phyloP scores from a whole-genome alignment of 1,140 invertebrate species.

The Physella acuta region DNA sequence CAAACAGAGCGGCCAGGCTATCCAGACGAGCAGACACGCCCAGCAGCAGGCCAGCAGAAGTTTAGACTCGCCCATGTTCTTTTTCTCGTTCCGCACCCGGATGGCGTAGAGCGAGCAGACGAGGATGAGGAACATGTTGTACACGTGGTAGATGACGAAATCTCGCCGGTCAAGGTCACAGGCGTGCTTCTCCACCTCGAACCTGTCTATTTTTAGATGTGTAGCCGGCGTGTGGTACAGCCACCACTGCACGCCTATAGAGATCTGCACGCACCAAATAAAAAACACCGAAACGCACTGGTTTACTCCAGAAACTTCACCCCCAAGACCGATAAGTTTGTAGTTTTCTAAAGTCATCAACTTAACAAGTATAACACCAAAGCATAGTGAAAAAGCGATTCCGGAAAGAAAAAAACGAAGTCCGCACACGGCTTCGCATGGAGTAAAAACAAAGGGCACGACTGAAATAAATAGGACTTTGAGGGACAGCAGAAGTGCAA shows the following conservation, averaged over 20 bases:
- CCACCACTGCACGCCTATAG: constrained; percentile 45
- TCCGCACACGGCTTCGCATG: constrained; percentile 57
- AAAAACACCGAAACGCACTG: constrained; percentile 65
- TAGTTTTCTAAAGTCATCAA: constrained; percentile 66
- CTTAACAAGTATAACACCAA: constrained; percentile 66
- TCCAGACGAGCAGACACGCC: constrained; percentile 62
- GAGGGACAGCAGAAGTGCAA: constrained; percentile 61
- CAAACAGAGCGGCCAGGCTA: constrained; percentile 64
- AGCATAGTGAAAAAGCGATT: constrained; percentile 63
- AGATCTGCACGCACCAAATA: constrained; percentile 53
- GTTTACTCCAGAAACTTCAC: constrained; percentile 67
- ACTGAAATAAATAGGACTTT: constrained; percentile 63
- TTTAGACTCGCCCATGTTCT: constrained; percentile 67
- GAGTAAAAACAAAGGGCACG: constrained; percentile 64
- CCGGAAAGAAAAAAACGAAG: constrained; percentile 63
- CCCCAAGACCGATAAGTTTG: constrained; percentile 65
- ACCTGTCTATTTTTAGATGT: constrained; percentile 1
- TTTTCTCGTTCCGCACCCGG: constrained; percentile 63
- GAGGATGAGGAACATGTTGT: constrained; percentile 66
- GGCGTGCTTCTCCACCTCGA: constrained; percentile 26
- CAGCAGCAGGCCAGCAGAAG: constrained; percentile 64
- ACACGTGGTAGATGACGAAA: constrained; percentile 57
- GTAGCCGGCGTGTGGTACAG: constrained; percentile 32
- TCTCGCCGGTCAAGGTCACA: constrained; percentile 44
- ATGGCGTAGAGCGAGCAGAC: constrained; percentile 62